Evolutionary conservation across 2,888 invertebrate genomes (phyloP).

Genomic region (Calameuta idolon): DNA sequence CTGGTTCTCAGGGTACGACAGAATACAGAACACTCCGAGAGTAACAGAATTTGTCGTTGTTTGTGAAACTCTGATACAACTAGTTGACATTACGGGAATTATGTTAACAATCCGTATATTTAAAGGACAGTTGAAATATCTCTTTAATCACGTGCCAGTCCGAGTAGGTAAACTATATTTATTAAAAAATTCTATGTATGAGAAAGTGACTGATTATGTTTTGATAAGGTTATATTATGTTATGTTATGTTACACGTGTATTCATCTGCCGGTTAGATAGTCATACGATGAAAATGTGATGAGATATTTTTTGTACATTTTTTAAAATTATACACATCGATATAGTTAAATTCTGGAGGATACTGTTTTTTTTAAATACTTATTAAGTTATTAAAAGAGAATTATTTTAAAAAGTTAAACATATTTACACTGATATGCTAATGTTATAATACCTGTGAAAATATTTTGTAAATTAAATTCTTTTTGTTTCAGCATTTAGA

Average conservation of each 20-base stretch:
- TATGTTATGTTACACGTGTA: background rate
- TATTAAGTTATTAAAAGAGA: background rate
- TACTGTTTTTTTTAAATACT: background rate
- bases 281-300: background rate
- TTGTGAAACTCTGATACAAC: constrained; percentile 14
- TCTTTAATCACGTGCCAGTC: constrained; percentile 13
- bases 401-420: background rate
- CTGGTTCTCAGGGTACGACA: background rate
- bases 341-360: background rate
- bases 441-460: background rate
- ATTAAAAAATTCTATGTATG: background rate
- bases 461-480: background rate
- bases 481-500: constrained; percentile 1
- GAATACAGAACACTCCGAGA: background rate
- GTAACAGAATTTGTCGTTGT: background rate
- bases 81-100: constrained; percentile 8
- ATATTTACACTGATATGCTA: background rate
- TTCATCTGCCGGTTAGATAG: background rate
- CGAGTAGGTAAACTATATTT: constrained; percentile 26
- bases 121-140: constrained; percentile 18
- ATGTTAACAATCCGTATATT: constrained; percentile 23
- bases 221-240: background rate
- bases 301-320: background rate
- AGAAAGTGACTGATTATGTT: background rate
- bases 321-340: background rate